A percentile compares a stretch with the other conserved stretches of the same genome.
phyloP scores from a whole-genome alignment of 2,113 vertebrate species.

The Narcine bancroftii region DNA sequence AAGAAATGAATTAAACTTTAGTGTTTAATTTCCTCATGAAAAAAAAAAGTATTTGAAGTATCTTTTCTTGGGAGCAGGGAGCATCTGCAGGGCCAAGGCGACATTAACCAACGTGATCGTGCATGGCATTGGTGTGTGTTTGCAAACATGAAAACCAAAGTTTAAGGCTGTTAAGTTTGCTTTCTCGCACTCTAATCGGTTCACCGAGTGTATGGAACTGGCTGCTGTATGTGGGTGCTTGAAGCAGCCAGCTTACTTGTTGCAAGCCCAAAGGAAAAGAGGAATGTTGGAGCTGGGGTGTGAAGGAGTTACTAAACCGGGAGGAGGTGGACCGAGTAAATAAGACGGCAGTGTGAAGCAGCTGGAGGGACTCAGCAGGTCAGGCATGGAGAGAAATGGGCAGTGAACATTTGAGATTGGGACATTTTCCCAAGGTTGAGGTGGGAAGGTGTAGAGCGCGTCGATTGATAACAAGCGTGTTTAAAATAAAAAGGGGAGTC shows the following conservation, averaged over 20 bases:
- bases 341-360: too few relatives aligned
- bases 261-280: background rate
- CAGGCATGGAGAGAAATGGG: too few relatives aligned
- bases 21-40: slow-evolving; percentile 28
- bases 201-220: background rate
- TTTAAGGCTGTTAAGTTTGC: slow-evolving; percentile 13
- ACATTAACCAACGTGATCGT: background rate
- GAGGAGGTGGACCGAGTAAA: background rate
- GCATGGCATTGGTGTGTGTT: background rate
- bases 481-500: too few relatives aligned
- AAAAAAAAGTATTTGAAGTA: slow-evolving; percentile 14
- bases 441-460: too few relatives aligned
- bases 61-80: background rate
- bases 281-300: background rate
- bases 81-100: background rate
- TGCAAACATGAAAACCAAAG: slow-evolving; percentile 10
- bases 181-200: background rate
- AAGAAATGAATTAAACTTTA: slow-evolving; percentile 25
- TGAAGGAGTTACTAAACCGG: background rate
- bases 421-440: too few relatives aligned
- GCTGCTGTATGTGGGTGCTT: background rate
- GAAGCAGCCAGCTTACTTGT: background rate
- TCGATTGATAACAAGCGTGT: too few relatives aligned
- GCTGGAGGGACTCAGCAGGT: too few relatives aligned
- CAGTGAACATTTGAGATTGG: too few relatives aligned